Conservation (phyloP, 2,113 vertebrate species). For the Pseudorectes ferrugineus region DNA sequence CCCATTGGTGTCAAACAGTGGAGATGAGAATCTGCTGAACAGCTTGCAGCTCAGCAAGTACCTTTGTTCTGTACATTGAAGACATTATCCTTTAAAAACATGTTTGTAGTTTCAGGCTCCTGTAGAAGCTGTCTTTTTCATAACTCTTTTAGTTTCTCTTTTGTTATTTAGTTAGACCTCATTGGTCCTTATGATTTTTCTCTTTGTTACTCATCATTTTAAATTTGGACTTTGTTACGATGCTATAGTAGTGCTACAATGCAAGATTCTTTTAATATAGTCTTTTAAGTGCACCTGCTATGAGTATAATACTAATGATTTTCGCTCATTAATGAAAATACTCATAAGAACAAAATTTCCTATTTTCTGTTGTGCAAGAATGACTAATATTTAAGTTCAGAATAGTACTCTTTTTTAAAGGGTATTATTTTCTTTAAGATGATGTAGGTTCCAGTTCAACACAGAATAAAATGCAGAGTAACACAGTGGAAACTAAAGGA, state of each 20-base stretch:
- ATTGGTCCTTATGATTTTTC: background rate
- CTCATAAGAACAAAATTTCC: background rate
- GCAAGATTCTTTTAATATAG: background rate
- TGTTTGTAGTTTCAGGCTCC: background rate
- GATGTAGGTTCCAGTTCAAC: conserved; percentile 27
- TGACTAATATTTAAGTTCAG: background rate
- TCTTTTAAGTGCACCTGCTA: background rate
- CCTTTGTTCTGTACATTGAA: background rate
- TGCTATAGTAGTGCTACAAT: background rate
- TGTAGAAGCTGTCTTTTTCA: background rate
- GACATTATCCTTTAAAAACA: background rate
- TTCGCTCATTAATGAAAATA: background rate
- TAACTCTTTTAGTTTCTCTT: background rate
- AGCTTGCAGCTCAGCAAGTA: background rate
- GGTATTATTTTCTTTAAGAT: conserved; percentile 33
- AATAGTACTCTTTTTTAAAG: background rate
- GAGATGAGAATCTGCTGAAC: background rate
- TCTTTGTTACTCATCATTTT: background rate
- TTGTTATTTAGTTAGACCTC: background rate
- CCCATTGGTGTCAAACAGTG: background rate
- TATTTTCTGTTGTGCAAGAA: background rate
- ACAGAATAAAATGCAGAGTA: conserved; percentile 43
- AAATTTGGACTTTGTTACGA: background rate
- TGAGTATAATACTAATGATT: background rate
- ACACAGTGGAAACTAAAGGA: conserved; percentile 7